These are phyloP conservation scores for Platichthys stellatus DNA, from an alignment of 2,113 vertebrate genomes.

Conservation along the genomic window DNA sequence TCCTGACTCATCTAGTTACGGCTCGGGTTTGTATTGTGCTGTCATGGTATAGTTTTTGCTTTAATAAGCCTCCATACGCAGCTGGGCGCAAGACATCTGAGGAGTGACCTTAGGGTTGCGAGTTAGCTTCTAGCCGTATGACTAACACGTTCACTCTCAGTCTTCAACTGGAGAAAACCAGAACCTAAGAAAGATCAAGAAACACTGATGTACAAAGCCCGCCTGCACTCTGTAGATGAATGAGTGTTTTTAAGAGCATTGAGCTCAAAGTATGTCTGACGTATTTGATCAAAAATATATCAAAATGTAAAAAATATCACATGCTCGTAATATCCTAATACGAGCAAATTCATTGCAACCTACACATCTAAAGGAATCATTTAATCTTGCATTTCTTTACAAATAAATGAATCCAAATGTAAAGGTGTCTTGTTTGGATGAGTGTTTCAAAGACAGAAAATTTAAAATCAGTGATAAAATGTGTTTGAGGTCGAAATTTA, in stretches of 20 bases:
- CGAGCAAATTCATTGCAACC: no score
- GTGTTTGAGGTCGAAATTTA: not conserved
- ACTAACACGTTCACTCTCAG: not conserved
- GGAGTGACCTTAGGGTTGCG: not conserved
- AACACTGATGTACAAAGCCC: not conserved
- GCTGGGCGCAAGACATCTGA: not conserved
- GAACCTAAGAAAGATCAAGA: not conserved
- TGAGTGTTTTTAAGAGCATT: not conserved
- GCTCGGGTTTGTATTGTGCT: slow-evolving; percentile 40
- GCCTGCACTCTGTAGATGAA: not conserved
- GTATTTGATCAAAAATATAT: not conserved
- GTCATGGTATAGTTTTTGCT: slow-evolving; percentile 21
- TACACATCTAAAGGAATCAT: no score
- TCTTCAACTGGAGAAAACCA: not conserved
- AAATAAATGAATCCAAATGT: no score
- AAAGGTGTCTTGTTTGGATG: no score
- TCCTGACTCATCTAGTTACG: slow-evolving; percentile 8
- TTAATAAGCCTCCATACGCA: slow-evolving; percentile 12
- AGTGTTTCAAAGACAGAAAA: not conserved
- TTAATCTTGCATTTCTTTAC: no score
- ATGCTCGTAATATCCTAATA: no score
- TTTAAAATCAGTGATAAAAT: not conserved
- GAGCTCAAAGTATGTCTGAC: not conserved
- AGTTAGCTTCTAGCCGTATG: not conserved
- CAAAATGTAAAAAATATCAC: no score